Percentiles rank a stretch among this genome's conserved stretches.
phyloP scores from a whole-genome alignment of 2,797 vertebrate genomes.

The Uromys caudimaculatus region DNA sequence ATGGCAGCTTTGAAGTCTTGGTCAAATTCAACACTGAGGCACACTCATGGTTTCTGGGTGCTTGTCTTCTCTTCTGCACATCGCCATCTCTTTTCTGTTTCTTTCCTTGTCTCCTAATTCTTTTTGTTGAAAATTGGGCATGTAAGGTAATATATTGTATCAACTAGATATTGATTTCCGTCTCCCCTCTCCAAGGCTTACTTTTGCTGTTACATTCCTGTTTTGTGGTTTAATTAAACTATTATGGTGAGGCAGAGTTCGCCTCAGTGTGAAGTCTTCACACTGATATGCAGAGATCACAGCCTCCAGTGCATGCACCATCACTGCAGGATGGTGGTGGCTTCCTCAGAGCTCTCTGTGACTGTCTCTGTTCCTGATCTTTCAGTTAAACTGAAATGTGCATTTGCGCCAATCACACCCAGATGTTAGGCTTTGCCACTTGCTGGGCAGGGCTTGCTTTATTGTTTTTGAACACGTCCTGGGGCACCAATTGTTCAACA shows the following conservation, averaged over 20 bases:
- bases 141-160: neutral
- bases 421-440: constrained; percentile 20
- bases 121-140: constrained; percentile 2
- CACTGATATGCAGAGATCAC: neutral
- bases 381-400: neutral
- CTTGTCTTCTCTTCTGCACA: neutral
- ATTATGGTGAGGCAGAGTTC: neutral
- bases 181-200: neutral
- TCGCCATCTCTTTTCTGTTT: neutral
- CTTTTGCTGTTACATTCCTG: constrained; percentile 5
- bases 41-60: neutral
- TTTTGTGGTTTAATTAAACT: constrained; percentile 48
- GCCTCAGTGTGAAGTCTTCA: constrained; percentile 1
- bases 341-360: neutral
- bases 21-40: neutral
- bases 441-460: constrained; percentile 5
- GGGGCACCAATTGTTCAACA: constrained; percentile 25
- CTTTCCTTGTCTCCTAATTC: neutral
- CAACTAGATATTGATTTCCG: neutral
- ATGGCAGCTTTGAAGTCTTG: neutral
- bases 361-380: neutral
- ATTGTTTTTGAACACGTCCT: constrained; percentile 44
- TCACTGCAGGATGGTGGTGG: neutral
- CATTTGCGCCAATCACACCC: neutral
- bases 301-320: neutral